Evolutionary conservation across 2,113 vertebrate species (phyloP), one percentile per base, ranked within the genome.

Genomic region (Leptodactylus fuscus): DNA sequence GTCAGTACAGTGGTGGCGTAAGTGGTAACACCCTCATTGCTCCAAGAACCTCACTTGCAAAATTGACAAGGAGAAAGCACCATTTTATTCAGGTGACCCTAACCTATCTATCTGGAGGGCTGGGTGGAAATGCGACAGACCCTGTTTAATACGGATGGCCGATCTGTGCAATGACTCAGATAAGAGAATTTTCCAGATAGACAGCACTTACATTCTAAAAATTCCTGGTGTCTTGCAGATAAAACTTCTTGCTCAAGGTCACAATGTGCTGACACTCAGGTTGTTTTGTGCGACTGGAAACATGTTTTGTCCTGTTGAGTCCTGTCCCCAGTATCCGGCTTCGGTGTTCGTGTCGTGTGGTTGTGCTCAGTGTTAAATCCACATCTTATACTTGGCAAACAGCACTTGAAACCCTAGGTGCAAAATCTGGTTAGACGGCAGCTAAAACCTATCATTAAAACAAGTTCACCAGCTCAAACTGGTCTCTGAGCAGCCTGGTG

Each of bases 391-490:
- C 53, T 74, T 75, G 36, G 81, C 46, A 62, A 62, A 65, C 73
- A 67, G 29, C 16, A 36, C 75, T 79, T 85, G 27, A 69, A 51
- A 69, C 7, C 27, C 58, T 53, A 69, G 60, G 83, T 85, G 83
- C 75, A 85, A 78, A 85, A 79, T 55, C 48, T 80, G 65, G 84
- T 70, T 69, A 70, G 75, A 79, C 65, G 1, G 77, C 48, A 73
- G 46, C 24, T 58, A 81, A 73, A 85, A 80, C 77, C 76, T 73
- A 58, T 86, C 58, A 86, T 86, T 86, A 86, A 86, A 86, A 86
- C 65, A 81, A 86, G 76, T 86, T 81, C 60, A 46, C 84, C 84
- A 73, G 77, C 84, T 73, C 77, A 73, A 69, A 86, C 84, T 81
- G 77, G 84, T 86, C 77, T 81, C 32, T 46, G 73, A 73, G 69